phyloP scores from a whole-genome alignment of 2,797 vertebrate species.

The Cynopterus sphinx region DNA sequence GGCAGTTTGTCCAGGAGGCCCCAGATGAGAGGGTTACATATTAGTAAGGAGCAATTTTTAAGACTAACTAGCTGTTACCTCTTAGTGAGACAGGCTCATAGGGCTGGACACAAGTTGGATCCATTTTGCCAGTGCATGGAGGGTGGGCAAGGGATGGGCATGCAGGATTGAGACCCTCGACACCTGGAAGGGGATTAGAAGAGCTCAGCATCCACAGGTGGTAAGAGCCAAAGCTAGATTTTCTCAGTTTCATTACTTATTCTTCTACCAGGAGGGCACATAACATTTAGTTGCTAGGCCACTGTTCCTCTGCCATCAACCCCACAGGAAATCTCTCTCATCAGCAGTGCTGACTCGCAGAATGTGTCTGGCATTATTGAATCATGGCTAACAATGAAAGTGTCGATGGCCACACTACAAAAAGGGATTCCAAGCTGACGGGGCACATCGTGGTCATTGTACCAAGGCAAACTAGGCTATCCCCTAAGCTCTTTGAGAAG shows the following conservation, averaged over 20 bases:
- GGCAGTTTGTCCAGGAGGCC: background rate
- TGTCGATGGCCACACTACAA: constrained; percentile 35
- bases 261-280: background rate
- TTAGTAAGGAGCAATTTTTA: background rate
- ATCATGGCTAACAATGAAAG: constrained; percentile 68
- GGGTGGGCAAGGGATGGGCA: background rate
- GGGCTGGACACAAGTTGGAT: background rate
- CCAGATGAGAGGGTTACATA: background rate
- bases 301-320: background rate
- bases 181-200: background rate
- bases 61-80: background rate
- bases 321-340: constrained; percentile 40
- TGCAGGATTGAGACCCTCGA: background rate
- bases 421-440: constrained; percentile 58
- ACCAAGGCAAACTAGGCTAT: background rate
- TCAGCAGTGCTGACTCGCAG: constrained; percentile 68
- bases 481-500: constrained; percentile 56
- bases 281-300: background rate
- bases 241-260: background rate
- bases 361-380: background rate
- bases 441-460: constrained; percentile 57
- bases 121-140: background rate
- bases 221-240: background rate
- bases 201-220: background rate
- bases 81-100: background rate